phyloP scores from a whole-genome alignment of 2,113 vertebrate species.

The Onychorhynchus coronatus region DNA sequence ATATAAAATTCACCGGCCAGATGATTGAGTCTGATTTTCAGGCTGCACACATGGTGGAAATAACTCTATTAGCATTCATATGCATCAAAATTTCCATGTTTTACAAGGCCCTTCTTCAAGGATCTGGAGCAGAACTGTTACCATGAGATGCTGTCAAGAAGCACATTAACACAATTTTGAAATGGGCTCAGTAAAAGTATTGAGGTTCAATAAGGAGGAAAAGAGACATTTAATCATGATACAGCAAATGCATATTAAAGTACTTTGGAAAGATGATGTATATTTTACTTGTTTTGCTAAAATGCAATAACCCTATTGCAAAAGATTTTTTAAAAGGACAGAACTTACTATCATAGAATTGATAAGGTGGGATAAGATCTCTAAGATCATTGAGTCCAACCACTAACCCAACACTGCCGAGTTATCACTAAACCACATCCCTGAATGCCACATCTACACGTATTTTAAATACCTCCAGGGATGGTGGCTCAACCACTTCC shows the following conservation, averaged over 20 bases:
- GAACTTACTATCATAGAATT: not conserved
- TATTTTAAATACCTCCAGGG: not conserved
- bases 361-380: not conserved
- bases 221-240: not conserved
- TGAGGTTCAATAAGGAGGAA: not conserved
- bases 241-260: not conserved
- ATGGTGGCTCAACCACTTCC: not conserved
- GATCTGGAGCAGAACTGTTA: not conserved
- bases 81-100: not conserved
- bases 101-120: not conserved
- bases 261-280: not conserved
- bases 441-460: not conserved
- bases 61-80: conserved; percentile 17
- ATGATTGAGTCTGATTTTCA: conserved; percentile 43
- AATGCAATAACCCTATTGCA: not conserved
- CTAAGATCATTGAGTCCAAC: not conserved
- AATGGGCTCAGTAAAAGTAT: not conserved
- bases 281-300: not conserved
- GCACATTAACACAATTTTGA: not conserved
- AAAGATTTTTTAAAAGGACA: not conserved
- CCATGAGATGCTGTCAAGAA: not conserved
- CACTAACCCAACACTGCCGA: accelerated
- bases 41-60: conserved; percentile 2
- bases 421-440: not conserved
- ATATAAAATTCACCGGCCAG: conserved; percentile 36